Conservation (phyloP, 2,888 invertebrate genomes). For the Diaprepes abbreviatus region DNA sequence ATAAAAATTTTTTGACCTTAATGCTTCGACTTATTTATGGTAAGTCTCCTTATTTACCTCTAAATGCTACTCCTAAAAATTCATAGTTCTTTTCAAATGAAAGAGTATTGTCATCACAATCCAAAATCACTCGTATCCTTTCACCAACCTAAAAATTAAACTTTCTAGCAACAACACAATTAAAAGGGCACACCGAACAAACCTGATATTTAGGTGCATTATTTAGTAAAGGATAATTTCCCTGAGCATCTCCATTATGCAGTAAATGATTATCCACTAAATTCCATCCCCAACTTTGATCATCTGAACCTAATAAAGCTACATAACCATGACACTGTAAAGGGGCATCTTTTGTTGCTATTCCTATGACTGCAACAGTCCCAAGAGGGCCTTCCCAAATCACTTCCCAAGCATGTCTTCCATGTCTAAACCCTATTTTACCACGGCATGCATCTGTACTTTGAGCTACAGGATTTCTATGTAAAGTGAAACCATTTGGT, state of each 20-base stretch:
- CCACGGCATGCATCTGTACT: constrained; percentile 95
- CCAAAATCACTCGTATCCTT: constrained; percentile 95
- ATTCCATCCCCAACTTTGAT: constrained; percentile 99
- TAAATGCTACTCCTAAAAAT: constrained; percentile 97
- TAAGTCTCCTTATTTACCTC: too few relatives aligned
- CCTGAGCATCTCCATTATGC: constrained; percentile 96
- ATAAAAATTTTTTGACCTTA: too few relatives aligned
- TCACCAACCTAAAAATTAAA: constrained; percentile 87
- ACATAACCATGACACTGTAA: constrained; percentile 96
- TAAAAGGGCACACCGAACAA: not conserved
- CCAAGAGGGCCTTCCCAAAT: constrained; percentile 99
- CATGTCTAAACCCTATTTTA: constrained; percentile 91
- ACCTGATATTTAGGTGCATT: constrained; percentile 99
- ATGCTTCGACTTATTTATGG: too few relatives aligned
- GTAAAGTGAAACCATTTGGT: constrained; percentile 96
- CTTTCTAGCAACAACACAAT: constrained; percentile 22
- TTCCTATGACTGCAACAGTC: constrained; percentile 97
- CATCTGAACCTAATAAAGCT: constrained; percentile 93
- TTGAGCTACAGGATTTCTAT: constrained; percentile 98
- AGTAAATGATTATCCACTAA: constrained; percentile 96
- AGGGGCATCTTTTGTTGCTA: constrained; percentile 94
- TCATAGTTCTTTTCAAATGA: constrained; percentile 98
- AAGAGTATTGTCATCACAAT: constrained; percentile 96
- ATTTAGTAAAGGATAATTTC: constrained; percentile 92
- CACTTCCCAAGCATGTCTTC: constrained; percentile 97